Evolutionary conservation across 2,888 invertebrate species (phyloP), one percentile per base, ranked within the genome.

Genomic region (Mythimna ferrago): DNA sequence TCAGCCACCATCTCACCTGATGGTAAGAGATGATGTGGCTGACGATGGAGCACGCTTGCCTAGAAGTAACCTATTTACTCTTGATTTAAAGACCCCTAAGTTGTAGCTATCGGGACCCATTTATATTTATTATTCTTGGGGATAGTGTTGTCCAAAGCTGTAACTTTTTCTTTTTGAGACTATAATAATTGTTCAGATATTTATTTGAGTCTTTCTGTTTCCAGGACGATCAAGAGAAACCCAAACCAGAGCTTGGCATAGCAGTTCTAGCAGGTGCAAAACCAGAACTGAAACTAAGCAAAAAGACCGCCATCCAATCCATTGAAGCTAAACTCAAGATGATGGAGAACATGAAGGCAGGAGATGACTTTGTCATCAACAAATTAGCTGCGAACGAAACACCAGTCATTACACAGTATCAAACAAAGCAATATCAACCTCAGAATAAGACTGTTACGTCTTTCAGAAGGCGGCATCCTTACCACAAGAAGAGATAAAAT

Each of bases 271-370:
- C 98, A 0, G 98, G 98, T 66, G 96, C 97, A 0, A 96, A 96
- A 61, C 96, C 95, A 4, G 96, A 97, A 88, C 88, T 96, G 2
- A 98, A 97, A 93, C 93, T 97, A 4, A 98, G 98, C 90, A 97
- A 98, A 87, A 97, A 97, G 89, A 97, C 98, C 11, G 98, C 98
- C 71, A 99, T 99, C 83, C 98, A 98, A 89, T 98, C 98, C 0
- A 99, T 99, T 76, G 98, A 99, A 92, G 98, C 98, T 0, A 99
- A 99, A 92, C 94, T 99, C 1, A 98, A 98, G 89, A 95, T 98
- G 91, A 97, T 99, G 97, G 98, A 98, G 86, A 97, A 97, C 80
- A 97, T 97, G 90, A 96, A 97, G 84, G 96, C 97, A 0, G 97
- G 97, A 62, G 98, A 98, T 81, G 98, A 98, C 89, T 97, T 98